Base-by-base conservation (phyloP, 1,140 invertebrate genomes). In the Neuroterus valhalla region DNA sequence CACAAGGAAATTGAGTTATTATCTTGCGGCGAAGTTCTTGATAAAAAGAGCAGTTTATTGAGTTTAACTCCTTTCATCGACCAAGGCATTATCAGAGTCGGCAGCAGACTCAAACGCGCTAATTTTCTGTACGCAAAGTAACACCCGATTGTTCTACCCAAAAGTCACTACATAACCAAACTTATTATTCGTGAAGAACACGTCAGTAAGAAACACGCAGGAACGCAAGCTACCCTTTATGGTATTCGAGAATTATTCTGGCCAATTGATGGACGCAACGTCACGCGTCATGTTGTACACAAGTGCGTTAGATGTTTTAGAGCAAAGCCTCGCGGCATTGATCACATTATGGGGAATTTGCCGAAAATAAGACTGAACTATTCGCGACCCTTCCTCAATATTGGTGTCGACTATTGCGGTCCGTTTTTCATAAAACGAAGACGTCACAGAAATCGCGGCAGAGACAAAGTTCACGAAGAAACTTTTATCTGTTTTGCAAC, bases 261-360 rank as follows among this genome's bases (percentile, higher is more conserved):
- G 85, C 81, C 80, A 15, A 67, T 82, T 14, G 17, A 50, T 19
- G 79, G 70, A 11, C 74, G 72, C 78, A 70, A 68, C 26, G 14
- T 69, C 50, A 72, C 78, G 5, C 76, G 67, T 50, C 68, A 66
- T 23, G 44, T 79, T 3, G 44, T 86, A 14, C 68, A 69, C 1
- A 74, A 81, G 5, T 85, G 83, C 74, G 45, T 83, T 2, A 48
- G 11, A 3, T 87, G 82, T 71, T 75, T 70, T 21, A 14, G 69
- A 66, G 17, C 68, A 0, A 72, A 70, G 1, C 72, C 77, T 11
- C 46, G 44, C 19, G 52, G 45, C 0, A 55, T 43, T n/a, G 10
- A 69, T 12, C 79, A 87, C 46, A 14, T 83, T 0, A 89, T 89
- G 88, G 86, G 82, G 21, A 79, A 86, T 42, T 73, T 89, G 6